Evolutionary conservation across 2,797 vertebrate species (phyloP).

Genomic region (Enteromius trimaculatus): DNA sequence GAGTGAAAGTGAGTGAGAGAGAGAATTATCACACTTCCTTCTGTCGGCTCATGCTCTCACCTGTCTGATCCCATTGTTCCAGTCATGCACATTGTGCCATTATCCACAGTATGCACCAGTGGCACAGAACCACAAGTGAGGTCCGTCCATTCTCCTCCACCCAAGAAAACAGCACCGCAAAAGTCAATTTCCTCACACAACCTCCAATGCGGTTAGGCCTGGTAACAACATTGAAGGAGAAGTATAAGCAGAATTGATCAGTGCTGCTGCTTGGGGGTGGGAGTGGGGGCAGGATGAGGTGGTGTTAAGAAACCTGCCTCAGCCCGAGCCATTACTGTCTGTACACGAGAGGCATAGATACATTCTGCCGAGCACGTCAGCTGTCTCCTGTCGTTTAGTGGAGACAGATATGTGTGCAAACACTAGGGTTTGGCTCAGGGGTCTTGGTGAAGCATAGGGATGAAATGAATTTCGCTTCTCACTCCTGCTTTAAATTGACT

Average conservation of each 20-base stretch:
- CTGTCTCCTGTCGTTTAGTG: conserved; percentile 49
- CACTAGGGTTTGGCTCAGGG: conserved; percentile 25
- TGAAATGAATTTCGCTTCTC: conserved; percentile 56
- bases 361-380: conserved; percentile 50
- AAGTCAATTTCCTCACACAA: conserved; percentile 39
- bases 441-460: conserved; percentile 44
- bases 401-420: conserved; percentile 46
- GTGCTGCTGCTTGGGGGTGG: conserved; percentile 8
- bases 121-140: conserved; percentile 15
- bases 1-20: conserved; percentile 22
- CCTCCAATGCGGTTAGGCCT: conserved; percentile 16
- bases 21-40: conserved; percentile 28
- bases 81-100: conserved; percentile 52
- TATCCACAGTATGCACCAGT: conserved; percentile 36
- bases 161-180: conserved; percentile 16
- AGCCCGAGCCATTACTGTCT: conserved; percentile 18
- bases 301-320: conserved; percentile 27
- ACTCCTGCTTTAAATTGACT: conserved; percentile 60
- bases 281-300: neutral
- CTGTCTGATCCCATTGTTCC: conserved; percentile 44
- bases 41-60: conserved; percentile 29
- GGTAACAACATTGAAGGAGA: conserved; percentile 25
- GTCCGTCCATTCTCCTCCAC: conserved; percentile 5
- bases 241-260: conserved; percentile 32
- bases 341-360: conserved; percentile 34